These are phyloP conservation scores for Clostera curtula DNA, from an alignment of 2,888 invertebrate genomes.

Conservation along the genomic window DNA sequence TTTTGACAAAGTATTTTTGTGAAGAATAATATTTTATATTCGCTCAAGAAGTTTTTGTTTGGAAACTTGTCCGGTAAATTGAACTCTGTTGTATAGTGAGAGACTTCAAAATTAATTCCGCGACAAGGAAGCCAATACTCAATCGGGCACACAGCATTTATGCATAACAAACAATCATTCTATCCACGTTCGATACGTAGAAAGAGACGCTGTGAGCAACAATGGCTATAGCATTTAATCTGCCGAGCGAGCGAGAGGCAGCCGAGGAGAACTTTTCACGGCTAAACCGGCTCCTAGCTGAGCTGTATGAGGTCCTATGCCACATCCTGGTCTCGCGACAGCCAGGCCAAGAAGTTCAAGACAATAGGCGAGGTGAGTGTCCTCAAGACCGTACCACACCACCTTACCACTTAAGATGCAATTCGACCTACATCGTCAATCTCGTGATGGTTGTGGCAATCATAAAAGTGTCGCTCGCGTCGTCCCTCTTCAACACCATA, in stretches of 20 bases:
- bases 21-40: constrained; percentile 13
- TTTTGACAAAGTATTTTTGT: constrained; percentile 12
- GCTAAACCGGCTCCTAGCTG: constrained; percentile 72
- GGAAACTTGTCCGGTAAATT: no score
- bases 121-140: constrained; percentile 27
- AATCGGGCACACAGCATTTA: constrained; percentile 52
- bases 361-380: constrained; percentile 71
- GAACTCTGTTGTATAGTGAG: background rate
- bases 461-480: constrained; percentile 68
- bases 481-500: constrained; percentile 71
- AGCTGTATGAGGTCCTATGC: constrained; percentile 72
- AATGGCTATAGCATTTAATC: constrained; percentile 76
- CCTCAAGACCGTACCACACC: constrained; percentile 67
- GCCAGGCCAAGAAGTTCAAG: constrained; percentile 65
- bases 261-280: constrained; percentile 73
- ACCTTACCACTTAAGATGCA: constrained; percentile 75
- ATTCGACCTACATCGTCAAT: constrained; percentile 75
- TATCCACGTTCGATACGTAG: constrained; percentile 65
- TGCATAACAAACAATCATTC: constrained; percentile 64
- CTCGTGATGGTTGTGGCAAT: constrained; percentile 71
- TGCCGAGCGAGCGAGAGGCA: constrained; percentile 73
- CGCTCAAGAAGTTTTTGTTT: constrained; percentile 8
- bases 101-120: no score
- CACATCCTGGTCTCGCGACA: constrained; percentile 72
- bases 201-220: constrained; percentile 42